Percentiles rank a stretch among this genome's conserved stretches.
Evolutionary conservation across 2,888 invertebrate species (phyloP).

Genomic region (Patella caerulea): DNA sequence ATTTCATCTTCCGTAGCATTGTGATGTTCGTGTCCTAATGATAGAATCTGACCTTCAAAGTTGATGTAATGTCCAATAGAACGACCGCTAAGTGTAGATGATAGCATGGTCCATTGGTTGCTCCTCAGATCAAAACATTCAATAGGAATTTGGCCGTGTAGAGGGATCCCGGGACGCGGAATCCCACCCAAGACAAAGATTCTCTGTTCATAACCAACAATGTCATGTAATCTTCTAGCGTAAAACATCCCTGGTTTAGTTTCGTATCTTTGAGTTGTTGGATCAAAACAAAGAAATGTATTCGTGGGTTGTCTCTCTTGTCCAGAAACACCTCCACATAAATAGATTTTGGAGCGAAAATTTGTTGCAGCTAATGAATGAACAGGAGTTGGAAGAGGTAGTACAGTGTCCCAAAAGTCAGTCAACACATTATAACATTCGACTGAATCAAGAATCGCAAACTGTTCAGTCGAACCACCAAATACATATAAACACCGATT

Average conservation of each 20-base stretch:
- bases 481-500: constrained; percentile 63
- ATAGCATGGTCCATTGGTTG: constrained; percentile 69
- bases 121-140: constrained; percentile 62
- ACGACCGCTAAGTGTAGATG: constrained; percentile 67
- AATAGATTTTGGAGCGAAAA: constrained; percentile 60
- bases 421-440: constrained; percentile 66
- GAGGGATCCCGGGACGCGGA: constrained; percentile 62
- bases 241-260: constrained; percentile 65
- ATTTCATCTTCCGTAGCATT: constrained; percentile 70
- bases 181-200: constrained; percentile 69
- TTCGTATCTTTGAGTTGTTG: constrained; percentile 58
- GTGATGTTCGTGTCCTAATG: constrained; percentile 68
- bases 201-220: constrained; percentile 57
- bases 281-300: constrained; percentile 60
- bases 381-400: constrained; percentile 61
- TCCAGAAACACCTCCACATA: constrained; percentile 66
- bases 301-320: constrained; percentile 63
- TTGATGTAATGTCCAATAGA: constrained; percentile 69
- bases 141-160: constrained; percentile 68
- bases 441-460: constrained; percentile 65
- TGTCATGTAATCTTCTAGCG: constrained; percentile 68
- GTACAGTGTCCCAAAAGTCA: constrained; percentile 67
- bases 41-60: constrained; percentile 62
- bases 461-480: constrained; percentile 67
- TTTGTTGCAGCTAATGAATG: constrained; percentile 65